Evolutionary conservation across 2,888 invertebrate genomes (phyloP), one percentile per base, ranked within the genome.

Genomic region (Phyllotreta cruciferae): DNA sequence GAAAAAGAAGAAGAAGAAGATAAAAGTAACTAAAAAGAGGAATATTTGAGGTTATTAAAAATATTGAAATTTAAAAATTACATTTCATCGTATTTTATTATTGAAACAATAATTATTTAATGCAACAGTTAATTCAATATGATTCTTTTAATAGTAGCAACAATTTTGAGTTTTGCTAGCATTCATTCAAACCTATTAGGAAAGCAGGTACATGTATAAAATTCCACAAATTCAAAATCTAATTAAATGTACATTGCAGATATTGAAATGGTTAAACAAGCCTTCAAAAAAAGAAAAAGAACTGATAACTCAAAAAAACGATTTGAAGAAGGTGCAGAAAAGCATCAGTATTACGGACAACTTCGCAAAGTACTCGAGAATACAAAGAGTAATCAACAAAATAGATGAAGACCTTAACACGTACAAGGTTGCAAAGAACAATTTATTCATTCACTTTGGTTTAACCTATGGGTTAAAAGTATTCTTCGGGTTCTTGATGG

Each of bases 301-400:
- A 35, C 67, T 84, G 14, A 79, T 82, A 74, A 70, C 74, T 5
- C 80, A 84, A 73, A 79, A 84, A 41, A 50, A 77, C 38, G 77
- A 78, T 68, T 77, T 86, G 2, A 84, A 83, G 74, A 71, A 73
- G 1, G 82, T 84, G 68, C 86, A 86, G 71, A 80, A 81, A 57
- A 68, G 73, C 6, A 77, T 86, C 62, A 85, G 84, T 6, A 85
- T 86, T 81, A 85, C 85, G 64, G 85, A 86, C 68, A 83, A 86
- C 68, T 87, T 87, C 78, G 86, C 86, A 5, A 83, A 84, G 38
- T 85, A 84, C 74, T 85, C 86, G 1, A 86, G 85, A 76, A 67
- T 87, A 38, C 87, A 87, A 74, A 79, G 87, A 45, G 84, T 81
- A 77, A 85, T 87, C 14, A 85, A 83, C 68, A 82, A 79, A 70